These are phyloP conservation scores for Datnioides undecimradiatus DNA, from an alignment of 2,113 vertebrate species.

Conservation along the genomic window DNA sequence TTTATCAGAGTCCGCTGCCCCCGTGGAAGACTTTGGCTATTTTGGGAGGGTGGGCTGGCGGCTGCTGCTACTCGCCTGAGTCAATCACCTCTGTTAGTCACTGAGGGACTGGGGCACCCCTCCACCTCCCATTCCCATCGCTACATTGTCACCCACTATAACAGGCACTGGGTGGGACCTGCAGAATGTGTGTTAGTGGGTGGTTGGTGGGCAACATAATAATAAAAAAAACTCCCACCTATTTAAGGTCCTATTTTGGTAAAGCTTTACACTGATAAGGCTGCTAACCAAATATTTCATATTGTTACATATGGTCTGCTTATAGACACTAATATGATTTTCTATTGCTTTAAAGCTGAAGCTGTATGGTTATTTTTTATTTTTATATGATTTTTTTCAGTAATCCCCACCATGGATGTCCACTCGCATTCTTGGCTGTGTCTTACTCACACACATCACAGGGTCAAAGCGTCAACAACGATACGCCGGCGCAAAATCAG, in stretches of 20 bases:
- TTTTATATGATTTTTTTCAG: background rate
- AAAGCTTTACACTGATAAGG: background rate
- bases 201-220: slow-evolving; percentile 1
- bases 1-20: slow-evolving; percentile 83
- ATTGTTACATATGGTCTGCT: background rate
- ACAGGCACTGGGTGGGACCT: slow-evolving; percentile 57
- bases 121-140: slow-evolving; percentile 65
- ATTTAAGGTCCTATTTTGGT: slow-evolving; percentile 43
- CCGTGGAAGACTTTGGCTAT: slow-evolving; percentile 80
- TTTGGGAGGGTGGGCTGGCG: slow-evolving; percentile 87
- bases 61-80: slow-evolving; percentile 83
- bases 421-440: slow-evolving; percentile 8
- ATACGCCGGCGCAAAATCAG: slow-evolving; percentile 18
- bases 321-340: background rate
- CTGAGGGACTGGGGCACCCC: slow-evolving; percentile 58
- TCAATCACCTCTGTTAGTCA: slow-evolving; percentile 85
- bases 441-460: slow-evolving; percentile 21
- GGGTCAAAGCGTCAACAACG: slow-evolving; percentile 38
- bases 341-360: background rate
- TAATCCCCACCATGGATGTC: background rate
- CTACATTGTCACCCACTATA: slow-evolving; percentile 75
- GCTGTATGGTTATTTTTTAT: too few species aligned
- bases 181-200: slow-evolving; percentile 53
- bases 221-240: slow-evolving; percentile 10
- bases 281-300: background rate